Percentiles rank a stretch among this genome's conserved stretches.
Evolutionary conservation across 1,140 invertebrate genomes (phyloP).

Genomic region (Brachionus rotundiformis): DNA sequence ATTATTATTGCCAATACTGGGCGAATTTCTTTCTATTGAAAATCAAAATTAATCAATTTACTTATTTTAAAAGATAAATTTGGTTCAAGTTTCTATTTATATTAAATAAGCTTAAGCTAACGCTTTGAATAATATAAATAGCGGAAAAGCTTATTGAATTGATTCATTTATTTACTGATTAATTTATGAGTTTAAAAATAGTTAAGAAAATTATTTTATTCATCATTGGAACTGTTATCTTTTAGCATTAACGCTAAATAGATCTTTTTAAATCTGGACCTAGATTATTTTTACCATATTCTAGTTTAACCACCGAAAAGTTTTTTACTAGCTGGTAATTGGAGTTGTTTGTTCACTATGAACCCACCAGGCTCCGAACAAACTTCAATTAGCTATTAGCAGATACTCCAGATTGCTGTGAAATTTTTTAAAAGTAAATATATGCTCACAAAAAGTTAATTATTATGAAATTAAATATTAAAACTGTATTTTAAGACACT

Average conservation of each 20-base stretch:
- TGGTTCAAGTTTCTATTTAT: not conserved
- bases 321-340: not conserved
- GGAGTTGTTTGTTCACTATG: not conserved
- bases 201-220: not conserved
- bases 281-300: not conserved
- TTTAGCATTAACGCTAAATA: not conserved
- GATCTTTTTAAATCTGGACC: not conserved
- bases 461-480: no score
- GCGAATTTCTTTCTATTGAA: not conserved
- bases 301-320: not conserved
- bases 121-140: slow-evolving; percentile 4
- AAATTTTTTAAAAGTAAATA: not conserved
- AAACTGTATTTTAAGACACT: no score
- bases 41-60: not conserved
- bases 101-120: not conserved
- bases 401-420: not conserved
- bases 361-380: not conserved
- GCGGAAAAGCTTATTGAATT: slow-evolving; percentile 6
- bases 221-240: not conserved
- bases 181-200: not conserved
- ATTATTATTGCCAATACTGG: not conserved
- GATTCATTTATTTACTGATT: not conserved
- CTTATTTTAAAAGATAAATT: slow-evolving; percentile 6
- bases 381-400: not conserved
- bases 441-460: no score